Evolutionary conservation across 1,140 invertebrate genomes (phyloP).

Genomic region (Zaprionus tsacasi): DNA sequence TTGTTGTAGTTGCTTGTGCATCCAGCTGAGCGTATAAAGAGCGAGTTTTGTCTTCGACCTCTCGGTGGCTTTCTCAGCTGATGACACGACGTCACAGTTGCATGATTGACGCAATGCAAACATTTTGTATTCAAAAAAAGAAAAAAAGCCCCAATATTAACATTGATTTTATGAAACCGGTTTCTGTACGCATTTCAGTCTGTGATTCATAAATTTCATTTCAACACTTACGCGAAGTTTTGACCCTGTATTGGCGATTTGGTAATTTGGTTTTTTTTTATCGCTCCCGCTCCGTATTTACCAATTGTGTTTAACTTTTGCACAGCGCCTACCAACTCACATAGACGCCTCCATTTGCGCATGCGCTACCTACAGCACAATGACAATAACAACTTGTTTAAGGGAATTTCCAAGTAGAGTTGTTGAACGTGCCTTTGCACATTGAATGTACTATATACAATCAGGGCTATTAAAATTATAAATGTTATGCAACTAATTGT

Average conservation of each 20-base stretch:
- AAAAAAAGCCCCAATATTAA: constrained; percentile 68
- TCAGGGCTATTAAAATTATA: too few species aligned
- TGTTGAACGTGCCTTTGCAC: not conserved
- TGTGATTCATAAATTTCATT: constrained; percentile 70
- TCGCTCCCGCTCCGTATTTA: constrained; percentile 26
- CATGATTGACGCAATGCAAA: constrained; percentile 67
- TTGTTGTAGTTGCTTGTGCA: constrained; percentile 46
- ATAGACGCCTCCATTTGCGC: constrained; percentile 25
- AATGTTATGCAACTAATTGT: too few species aligned
- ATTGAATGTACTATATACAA: too few species aligned
- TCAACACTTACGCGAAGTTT: constrained; percentile 52
- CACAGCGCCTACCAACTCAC: constrained; percentile 27
- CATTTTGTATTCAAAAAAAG: constrained; percentile 43
- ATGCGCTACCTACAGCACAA: constrained; percentile 34
- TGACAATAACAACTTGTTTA: constrained; percentile 39
- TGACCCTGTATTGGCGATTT: constrained; percentile 75
- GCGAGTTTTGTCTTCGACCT: constrained; percentile 19
- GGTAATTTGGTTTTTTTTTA: constrained; percentile 61
- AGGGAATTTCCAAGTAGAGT: constrained; percentile 44
- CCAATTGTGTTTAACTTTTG: constrained; percentile 26
- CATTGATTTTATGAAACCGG: constrained; percentile 47
- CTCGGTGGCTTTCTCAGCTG: constrained; percentile 57
- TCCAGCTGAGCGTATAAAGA: constrained; percentile 59
- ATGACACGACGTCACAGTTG: constrained; percentile 63
- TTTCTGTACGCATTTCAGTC: constrained; percentile 50